Evolutionary conservation across 2,888 invertebrate genomes (phyloP).

Genomic region (Plebejus argus): DNA sequence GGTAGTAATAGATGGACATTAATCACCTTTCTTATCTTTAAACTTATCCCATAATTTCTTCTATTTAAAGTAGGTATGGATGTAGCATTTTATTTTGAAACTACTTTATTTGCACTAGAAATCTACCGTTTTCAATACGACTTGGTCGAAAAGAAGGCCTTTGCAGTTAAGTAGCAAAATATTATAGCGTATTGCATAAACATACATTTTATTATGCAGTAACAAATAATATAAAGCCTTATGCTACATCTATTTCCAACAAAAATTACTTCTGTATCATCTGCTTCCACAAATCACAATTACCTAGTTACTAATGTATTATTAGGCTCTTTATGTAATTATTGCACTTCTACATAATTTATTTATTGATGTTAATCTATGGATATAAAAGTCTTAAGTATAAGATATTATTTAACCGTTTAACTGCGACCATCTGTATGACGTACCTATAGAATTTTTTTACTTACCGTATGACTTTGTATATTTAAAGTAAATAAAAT

Average conservation of each 20-base stretch:
- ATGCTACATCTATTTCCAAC: not conserved
- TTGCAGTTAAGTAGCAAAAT: not conserved
- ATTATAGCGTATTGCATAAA: not conserved
- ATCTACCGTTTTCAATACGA: too few species aligned
- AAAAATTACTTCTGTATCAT: not conserved
- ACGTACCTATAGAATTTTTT: conserved; percentile 24
- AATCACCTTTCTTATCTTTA: not conserved
- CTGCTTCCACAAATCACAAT: conserved; percentile 34
- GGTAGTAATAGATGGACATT: not conserved
- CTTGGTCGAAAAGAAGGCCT: not conserved
- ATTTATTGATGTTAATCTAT: conserved; percentile 71
- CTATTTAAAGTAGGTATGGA: not conserved
- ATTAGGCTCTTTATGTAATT: conserved; percentile 47
- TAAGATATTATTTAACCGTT: conserved; percentile 29
- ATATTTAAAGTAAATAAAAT: conserved; percentile 43
- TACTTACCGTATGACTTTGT: conserved; percentile 34
- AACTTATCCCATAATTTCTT: not conserved
- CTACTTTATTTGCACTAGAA: not conserved
- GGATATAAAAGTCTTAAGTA: conserved; percentile 57
- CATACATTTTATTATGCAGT: not conserved
- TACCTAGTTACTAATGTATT: conserved; percentile 31
- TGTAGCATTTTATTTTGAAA: not conserved
- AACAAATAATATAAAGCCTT: not conserved
- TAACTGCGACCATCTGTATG: conserved; percentile 23
- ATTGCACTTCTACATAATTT: conserved; percentile 67